phyloP scores from a whole-genome alignment of 2,888 invertebrate genomes.

The Ennomos erosarius region DNA sequence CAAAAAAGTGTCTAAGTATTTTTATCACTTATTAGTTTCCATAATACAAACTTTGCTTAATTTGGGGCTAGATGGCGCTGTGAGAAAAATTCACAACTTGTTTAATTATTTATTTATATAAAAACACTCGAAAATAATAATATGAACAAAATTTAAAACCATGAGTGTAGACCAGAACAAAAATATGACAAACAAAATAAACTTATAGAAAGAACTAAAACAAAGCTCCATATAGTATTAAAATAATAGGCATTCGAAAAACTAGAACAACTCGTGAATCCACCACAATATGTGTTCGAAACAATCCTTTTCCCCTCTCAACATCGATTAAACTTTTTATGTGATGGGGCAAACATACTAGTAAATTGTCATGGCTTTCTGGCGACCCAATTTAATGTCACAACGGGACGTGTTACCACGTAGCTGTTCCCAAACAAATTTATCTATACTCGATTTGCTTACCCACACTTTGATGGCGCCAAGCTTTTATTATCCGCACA shows the following conservation, averaged over 20 bases:
- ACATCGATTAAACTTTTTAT: conserved; percentile 30
- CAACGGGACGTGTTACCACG: conserved; percentile 58
- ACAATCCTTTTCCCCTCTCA: conserved; percentile 9
- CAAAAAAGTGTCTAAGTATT: too few relatives aligned
- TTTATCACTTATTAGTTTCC: too few relatives aligned
- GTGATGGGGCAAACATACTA: conserved; percentile 33
- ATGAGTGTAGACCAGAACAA: too few relatives aligned
- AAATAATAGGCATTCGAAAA: not conserved
- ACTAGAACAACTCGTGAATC: conserved; percentile 5
- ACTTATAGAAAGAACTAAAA: too few relatives aligned
- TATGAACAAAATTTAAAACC: too few relatives aligned
- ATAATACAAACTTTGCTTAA: too few relatives aligned
- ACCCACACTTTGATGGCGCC: conserved; percentile 64
- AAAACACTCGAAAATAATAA: too few relatives aligned
- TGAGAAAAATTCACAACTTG: too few relatives aligned
- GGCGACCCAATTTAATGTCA: conserved; percentile 55
- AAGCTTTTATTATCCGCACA: conserved; percentile 62
- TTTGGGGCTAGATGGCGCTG: too few relatives aligned
- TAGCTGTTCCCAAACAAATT: conserved; percentile 67
- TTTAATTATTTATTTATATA: too few relatives aligned
- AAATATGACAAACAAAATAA: too few relatives aligned
- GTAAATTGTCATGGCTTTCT: conserved; percentile 47
- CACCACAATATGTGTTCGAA: conserved; percentile 2
- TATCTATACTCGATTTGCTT: conserved; percentile 68
- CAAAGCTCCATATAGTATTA: too few relatives aligned